A percentile compares a stretch with the other conserved stretches of the same genome.
These are phyloP conservation scores for Myiozetetes cayanensis DNA, from an alignment of 2,113 vertebrate species.

Conservation along the genomic window DNA sequence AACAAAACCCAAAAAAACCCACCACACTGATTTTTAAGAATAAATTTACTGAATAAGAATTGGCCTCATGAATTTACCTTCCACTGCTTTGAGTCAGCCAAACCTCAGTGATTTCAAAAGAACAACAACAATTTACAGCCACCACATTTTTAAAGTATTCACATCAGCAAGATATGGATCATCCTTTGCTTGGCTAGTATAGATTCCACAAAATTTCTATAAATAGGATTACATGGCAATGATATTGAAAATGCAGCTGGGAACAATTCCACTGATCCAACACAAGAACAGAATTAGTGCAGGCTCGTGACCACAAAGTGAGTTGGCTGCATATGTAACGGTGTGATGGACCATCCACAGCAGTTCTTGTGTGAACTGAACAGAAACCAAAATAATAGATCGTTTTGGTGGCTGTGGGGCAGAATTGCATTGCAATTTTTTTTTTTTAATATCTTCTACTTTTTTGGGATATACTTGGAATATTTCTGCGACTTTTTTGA, in stretches of 20 bases:
- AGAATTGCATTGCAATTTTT: background rate
- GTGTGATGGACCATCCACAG: background rate
- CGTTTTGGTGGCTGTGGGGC: background rate
- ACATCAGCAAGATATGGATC: background rate
- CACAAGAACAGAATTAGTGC: background rate
- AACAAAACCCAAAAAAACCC: background rate
- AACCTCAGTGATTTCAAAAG: background rate
- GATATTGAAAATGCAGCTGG: background rate
- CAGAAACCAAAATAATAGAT: background rate
- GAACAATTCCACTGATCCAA: background rate
- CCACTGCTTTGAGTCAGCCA: background rate
- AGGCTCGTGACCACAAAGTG: background rate
- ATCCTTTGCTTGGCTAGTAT: background rate
- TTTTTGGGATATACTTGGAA: background rate
- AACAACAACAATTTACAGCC: background rate
- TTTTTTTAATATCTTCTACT: background rate
- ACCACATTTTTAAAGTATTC: background rate
- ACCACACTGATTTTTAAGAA: background rate
- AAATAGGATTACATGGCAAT: background rate
- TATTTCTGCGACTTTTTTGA: background rate
- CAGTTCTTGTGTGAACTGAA: background rate
- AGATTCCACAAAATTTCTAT: background rate
- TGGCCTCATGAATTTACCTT: background rate
- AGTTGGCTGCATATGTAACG: background rate
- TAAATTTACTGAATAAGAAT: background rate